Evolutionary conservation across 1,140 invertebrate species (phyloP).

Genomic region (Gonatopus flavifemur): DNA sequence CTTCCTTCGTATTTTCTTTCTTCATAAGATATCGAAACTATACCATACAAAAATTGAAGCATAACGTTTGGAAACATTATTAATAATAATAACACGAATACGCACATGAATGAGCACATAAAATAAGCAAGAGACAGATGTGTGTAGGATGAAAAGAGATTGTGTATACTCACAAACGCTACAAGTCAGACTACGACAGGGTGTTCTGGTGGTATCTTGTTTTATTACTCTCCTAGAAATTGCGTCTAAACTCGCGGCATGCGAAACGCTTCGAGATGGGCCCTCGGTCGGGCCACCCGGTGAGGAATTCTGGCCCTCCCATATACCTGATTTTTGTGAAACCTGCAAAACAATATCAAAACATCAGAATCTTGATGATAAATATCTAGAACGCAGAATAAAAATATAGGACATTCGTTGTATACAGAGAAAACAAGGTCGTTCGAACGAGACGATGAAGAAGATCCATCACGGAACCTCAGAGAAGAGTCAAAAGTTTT

Average conservation of each 20-base stretch:
- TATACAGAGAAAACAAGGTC: too few relatives aligned
- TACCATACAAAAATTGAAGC: too few relatives aligned
- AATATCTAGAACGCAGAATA: too few relatives aligned
- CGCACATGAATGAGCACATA: neutral
- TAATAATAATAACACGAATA: too few relatives aligned
- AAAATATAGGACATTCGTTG: too few relatives aligned
- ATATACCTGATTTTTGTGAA: constrained; percentile 52
- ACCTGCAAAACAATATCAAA: constrained; percentile 38
- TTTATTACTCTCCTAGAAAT: constrained; percentile 58
- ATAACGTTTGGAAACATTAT: too few relatives aligned
- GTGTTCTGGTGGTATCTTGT: constrained; percentile 44
- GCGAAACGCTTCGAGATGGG: constrained; percentile 54
- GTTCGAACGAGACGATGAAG: too few relatives aligned
- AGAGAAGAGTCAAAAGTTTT: too few relatives aligned
- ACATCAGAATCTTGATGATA: too few relatives aligned
- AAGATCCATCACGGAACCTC: too few relatives aligned
- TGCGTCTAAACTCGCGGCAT: constrained; percentile 62
- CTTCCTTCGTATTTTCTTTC: too few relatives aligned
- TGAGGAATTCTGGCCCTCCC: constrained; percentile 48
- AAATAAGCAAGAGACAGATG: neutral
- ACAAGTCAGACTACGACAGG: constrained; percentile 61
- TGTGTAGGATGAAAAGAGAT: neutral
- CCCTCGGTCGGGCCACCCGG: constrained; percentile 44
- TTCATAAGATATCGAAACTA: too few relatives aligned
- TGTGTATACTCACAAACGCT: constrained; percentile 62